phyloP scores from a whole-genome alignment of 2,888 invertebrate species.

The Thymelicus sylvestris region DNA sequence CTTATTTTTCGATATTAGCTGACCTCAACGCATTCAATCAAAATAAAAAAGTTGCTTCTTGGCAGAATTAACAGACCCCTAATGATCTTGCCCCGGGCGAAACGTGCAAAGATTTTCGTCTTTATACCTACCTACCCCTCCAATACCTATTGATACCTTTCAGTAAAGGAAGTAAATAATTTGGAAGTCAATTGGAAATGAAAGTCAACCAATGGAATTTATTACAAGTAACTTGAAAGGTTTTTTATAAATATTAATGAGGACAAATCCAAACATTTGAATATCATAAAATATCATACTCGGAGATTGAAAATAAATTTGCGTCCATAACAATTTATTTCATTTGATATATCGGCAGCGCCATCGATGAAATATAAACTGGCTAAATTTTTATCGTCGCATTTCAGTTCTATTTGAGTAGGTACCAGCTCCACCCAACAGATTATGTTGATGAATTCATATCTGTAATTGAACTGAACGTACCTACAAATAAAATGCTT shows the following conservation, averaged over 20 bases:
- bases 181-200: not conserved
- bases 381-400: constrained; percentile 42
- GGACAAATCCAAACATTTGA: not conserved
- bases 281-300: not conserved
- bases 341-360: constrained; percentile 1
- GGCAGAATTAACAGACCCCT: not conserved
- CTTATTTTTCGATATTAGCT: not conserved
- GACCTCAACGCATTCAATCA: too few species aligned
- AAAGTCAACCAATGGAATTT: not conserved
- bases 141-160: not conserved
- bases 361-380: constrained; percentile 38
- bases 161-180: not conserved
- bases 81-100: not conserved
- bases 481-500: too few species aligned
- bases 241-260: not conserved
- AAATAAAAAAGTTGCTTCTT: too few species aligned
- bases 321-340: constrained; percentile 3
- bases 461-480: too few species aligned
- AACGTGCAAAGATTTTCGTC: not conserved
- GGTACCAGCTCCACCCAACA: constrained; percentile 23
- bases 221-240: not conserved
- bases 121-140: too few species aligned
- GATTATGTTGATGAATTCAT: not conserved
- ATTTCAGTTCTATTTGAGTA: constrained; percentile 41
- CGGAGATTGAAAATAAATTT: constrained; percentile 5